These are phyloP conservation scores for Ennomos erosarius DNA, from an alignment of 2,888 invertebrate genomes.

Conservation along the genomic window DNA sequence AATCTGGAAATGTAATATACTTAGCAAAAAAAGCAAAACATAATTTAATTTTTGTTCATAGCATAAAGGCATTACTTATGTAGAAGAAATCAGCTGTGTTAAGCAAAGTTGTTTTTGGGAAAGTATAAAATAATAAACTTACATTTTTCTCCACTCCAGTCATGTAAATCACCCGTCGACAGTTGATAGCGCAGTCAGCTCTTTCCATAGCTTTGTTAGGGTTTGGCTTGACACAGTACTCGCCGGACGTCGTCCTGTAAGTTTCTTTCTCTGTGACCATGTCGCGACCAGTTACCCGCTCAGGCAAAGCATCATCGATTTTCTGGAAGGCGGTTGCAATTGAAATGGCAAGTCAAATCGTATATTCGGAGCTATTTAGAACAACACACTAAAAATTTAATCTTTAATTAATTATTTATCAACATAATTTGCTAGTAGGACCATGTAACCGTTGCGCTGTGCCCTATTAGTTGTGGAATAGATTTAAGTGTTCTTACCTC, in stretches of 20 bases:
- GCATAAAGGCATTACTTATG: not conserved
- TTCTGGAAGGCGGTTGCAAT: conserved; percentile 48
- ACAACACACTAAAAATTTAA: not conserved
- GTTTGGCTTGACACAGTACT: conserved; percentile 76
- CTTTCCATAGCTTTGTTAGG: conserved; percentile 80
- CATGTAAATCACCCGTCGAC: conserved; percentile 70
- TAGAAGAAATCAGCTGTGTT: no score
- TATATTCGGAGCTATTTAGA: not conserved
- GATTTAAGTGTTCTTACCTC: no score
- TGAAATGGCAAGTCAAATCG: no score
- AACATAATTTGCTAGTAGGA: not conserved
- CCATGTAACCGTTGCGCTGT: no score
- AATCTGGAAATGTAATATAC: conserved; percentile 56
- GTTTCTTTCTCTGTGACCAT: conserved; percentile 78
- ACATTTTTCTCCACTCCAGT: conserved; percentile 76
- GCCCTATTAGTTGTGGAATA: no score
- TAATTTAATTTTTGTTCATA: no score
- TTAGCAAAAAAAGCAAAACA: not conserved
- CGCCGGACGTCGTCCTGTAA: conserved; percentile 71
- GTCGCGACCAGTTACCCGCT: conserved; percentile 68
- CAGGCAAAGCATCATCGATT: conserved; percentile 70
- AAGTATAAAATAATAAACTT: no score
- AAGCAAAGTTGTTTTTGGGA: no score
- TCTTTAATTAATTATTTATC: not conserved
- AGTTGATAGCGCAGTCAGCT: conserved; percentile 73